Evolutionary conservation across 1,140 invertebrate species (phyloP).

Genomic region (Euglossa dilemma): DNA sequence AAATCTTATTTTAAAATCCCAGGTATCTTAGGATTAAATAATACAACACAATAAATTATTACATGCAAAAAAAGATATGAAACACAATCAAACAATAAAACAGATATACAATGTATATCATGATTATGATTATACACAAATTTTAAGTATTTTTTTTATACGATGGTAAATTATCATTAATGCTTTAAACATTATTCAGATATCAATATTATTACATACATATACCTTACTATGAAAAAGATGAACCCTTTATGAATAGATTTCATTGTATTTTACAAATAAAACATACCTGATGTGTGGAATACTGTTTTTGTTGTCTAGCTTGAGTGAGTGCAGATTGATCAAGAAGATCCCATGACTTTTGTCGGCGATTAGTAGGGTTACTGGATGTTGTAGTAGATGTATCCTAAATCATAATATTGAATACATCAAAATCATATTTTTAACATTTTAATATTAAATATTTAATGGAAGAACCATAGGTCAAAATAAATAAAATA

Average conservation of each 20-base stretch:
- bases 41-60: neutral
- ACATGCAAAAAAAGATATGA: neutral
- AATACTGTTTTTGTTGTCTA: slow-evolving; percentile 85
- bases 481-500: too few relatives aligned
- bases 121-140: neutral
- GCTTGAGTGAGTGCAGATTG: slow-evolving; percentile 90
- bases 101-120: too few relatives aligned
- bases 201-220: neutral
- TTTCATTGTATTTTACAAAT: neutral
- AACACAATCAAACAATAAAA: too few relatives aligned
- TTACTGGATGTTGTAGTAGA: slow-evolving; percentile 61
- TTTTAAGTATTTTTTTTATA: neutral
- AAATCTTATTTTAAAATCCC: neutral
- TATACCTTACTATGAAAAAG: neutral
- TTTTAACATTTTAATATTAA: too few relatives aligned
- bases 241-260: neutral
- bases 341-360: slow-evolving; percentile 95
- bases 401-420: slow-evolving; percentile 56
- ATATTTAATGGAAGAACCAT: too few relatives aligned
- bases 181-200: neutral
- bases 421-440: neutral
- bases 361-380: slow-evolving; percentile 89
- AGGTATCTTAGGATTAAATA: neutral
- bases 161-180: too few relatives aligned
- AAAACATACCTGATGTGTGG: slow-evolving; percentile 85